Conservation (phyloP, 2,797 vertebrate species). For the Myripristis murdjan region DNA sequence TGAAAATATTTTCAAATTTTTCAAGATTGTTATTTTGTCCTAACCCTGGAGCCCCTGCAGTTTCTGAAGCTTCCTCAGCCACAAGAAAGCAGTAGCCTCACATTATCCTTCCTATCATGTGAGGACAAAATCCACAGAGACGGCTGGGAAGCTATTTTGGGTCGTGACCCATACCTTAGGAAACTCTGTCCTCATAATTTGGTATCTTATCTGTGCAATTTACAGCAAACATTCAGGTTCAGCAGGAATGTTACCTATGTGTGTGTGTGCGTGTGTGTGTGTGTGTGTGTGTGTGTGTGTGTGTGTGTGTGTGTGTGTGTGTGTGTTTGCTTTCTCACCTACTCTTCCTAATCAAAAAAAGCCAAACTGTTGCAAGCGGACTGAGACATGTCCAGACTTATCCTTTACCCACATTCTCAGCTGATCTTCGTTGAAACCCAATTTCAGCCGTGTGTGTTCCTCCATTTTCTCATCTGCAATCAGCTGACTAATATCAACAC, state of each 20-base stretch:
- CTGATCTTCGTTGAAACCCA: neutral
- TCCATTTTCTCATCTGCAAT: neutral
- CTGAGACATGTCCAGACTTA: neutral
- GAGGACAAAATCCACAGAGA: no score
- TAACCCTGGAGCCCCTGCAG: no score
- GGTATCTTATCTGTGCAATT: slow-evolving; percentile 25
- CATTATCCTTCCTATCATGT: no score
- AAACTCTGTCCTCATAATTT: neutral
- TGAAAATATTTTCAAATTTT: neutral
- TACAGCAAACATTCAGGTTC: slow-evolving; percentile 19
- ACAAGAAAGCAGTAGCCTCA: no score
- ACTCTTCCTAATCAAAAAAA: neutral
- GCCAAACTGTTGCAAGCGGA: slow-evolving; percentile 9
- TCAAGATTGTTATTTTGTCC: no score
- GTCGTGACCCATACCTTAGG: neutral
- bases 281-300: neutral
- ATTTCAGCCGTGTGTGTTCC: neutral
- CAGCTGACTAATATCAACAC: slow-evolving; percentile 3
- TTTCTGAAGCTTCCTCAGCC: no score
- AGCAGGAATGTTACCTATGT: slow-evolving; percentile 13
- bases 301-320: neutral
- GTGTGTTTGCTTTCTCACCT: neutral
- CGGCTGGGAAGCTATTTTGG: neutral
- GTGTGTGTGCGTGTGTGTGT: neutral
- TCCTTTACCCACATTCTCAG: neutral